Evolutionary conservation across 2,888 invertebrate genomes (phyloP), one percentile per base, ranked within the genome.

Genomic region (Orchesellides sinensis): DNA sequence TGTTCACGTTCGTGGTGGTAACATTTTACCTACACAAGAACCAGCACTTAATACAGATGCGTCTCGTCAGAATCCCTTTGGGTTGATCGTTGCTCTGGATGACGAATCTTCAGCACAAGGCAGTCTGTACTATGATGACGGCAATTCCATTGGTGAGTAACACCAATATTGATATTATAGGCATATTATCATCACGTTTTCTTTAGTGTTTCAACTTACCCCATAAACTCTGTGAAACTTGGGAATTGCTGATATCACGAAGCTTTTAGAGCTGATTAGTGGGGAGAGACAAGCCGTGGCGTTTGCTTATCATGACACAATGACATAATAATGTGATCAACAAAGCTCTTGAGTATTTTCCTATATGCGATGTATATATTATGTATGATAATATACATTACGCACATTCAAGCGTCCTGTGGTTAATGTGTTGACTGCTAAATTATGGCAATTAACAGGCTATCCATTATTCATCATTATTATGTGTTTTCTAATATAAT

Each of bases 51-150:
- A 87, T 49, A 89, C 89, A 23, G 85, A 69, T 59, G 70, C 83
- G 27, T 63, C 87, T 54, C 88, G 89, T 19, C 80, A 88, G 66
- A 89, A 89, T 78, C 85, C 88, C 6, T 88, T 89, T 61, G 88
- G 89, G n/a, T 85, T 90, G 56, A 88, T 89, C 56, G 85, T 89
- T 27, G 88, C 89, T 23, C 78, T 89, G 17, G 86, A 88, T 74
- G 86, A 85, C 8, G 61, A 83, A 25, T 84, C 81, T 21, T 54
- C 52, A 6, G 88, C 89, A 17, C 45, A 35, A 5, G 89, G 89
- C 23, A 47, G 77, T 21, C 85, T 89, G 0, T 89, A 88, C 83
- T 89, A 88, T 85, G 89, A 89, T 78, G 89, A 89, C 82, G 89
- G 89, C 40, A 87, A 88, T 21, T 87, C 88, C n/a, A 86, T 87